These are phyloP conservation scores for Masticophis lateralis DNA, from an alignment of 2,797 vertebrate genomes.

Conservation along the genomic window DNA sequence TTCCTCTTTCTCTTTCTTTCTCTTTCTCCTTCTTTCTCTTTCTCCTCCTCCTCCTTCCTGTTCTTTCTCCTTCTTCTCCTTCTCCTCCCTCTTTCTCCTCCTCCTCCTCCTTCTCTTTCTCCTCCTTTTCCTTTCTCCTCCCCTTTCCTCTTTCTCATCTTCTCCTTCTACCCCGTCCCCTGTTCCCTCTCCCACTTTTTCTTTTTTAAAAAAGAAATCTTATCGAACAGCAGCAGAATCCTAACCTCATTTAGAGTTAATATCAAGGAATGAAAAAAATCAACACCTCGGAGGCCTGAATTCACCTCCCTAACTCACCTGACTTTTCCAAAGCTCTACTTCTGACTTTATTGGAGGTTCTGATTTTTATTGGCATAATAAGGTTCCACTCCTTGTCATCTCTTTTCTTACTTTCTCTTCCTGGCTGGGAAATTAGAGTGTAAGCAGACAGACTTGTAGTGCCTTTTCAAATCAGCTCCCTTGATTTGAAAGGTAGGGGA, in stretches of 20 bases:
- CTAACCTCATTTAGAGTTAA: background rate
- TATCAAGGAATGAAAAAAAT: background rate
- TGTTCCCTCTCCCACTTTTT: background rate
- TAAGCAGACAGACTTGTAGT: background rate
- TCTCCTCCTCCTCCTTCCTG: background rate
- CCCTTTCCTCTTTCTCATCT: background rate
- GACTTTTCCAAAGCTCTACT: background rate
- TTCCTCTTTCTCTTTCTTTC: background rate
- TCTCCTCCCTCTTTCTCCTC: background rate
- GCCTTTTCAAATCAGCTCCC: background rate
- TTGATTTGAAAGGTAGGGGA: conserved; percentile 3
- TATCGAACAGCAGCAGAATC: background rate
- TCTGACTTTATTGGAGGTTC: background rate
- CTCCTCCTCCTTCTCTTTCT: too few species aligned
- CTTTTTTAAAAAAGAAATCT: background rate
- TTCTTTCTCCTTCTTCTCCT: background rate
- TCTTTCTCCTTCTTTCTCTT: fast-evolving
- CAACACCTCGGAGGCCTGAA: background rate
- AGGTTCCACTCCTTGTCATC: background rate
- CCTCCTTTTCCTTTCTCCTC: too few species aligned
- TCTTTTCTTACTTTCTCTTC: background rate
- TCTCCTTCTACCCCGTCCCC: background rate
- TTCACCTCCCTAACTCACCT: background rate
- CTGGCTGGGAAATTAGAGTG: conserved; percentile 3
- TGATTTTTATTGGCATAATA: background rate